Evolutionary conservation across 2,113 vertebrate genomes (phyloP).

Genomic region (Hypanus sabinus): DNA sequence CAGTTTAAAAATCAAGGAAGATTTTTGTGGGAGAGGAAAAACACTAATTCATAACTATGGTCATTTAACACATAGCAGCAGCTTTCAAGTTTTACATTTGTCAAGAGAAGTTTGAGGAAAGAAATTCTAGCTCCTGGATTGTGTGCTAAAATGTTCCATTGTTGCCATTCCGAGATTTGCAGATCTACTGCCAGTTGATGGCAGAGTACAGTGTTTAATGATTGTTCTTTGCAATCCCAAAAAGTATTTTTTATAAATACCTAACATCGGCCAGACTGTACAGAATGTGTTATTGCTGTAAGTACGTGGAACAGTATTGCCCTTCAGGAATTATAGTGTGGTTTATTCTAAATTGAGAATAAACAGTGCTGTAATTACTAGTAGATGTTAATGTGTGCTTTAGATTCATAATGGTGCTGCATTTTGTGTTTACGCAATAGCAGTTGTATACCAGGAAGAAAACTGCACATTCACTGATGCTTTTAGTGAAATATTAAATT

Average conservation of each 20-base stretch:
- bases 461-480: not conserved
- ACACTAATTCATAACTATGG: not conserved
- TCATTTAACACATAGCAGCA: not conserved
- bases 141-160: not conserved
- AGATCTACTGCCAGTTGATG: not conserved
- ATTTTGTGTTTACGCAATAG: not conserved
- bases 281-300: not conserved
- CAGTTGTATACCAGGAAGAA: not conserved
- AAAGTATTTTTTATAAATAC: not conserved
- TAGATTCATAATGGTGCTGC: not conserved
- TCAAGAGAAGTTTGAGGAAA: not conserved
- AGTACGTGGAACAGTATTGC: not conserved
- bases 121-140: not conserved
- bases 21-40: too few species aligned
- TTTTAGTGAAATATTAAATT: not conserved
- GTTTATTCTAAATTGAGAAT: slow-evolving; percentile 16
- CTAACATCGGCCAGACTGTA: too few species aligned
- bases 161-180: not conserved
- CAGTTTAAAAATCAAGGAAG: not conserved
- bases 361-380: not conserved
- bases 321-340: not conserved
- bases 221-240: not conserved
- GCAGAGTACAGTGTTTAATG: not conserved
- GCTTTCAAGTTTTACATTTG: not conserved
- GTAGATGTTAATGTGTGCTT: not conserved